Conservation (phyloP, 1,140 invertebrate genomes). For the Ceratitis capitata region DNA sequence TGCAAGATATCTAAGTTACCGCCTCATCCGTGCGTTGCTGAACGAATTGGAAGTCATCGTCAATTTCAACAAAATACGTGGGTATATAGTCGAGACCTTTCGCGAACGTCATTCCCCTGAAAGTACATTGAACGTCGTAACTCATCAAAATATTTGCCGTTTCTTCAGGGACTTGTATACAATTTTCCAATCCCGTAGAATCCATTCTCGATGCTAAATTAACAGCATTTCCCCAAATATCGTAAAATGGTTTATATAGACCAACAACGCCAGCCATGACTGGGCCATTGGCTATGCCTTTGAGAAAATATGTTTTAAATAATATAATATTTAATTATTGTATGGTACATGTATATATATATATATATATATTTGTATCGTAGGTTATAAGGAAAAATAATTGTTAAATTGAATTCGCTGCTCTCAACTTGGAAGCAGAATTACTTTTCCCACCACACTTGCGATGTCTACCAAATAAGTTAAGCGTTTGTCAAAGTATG, state of each 20-base stretch:
- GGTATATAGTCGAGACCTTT: slow-evolving; percentile 80
- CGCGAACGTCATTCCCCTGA: slow-evolving; percentile 76
- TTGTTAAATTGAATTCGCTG: too few relatives aligned
- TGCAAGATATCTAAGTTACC: not conserved
- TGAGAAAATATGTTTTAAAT: slow-evolving; percentile 58
- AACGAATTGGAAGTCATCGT: slow-evolving; percentile 70
- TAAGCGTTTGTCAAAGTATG: not conserved
- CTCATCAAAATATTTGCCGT: slow-evolving; percentile 76
- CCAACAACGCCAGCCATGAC: slow-evolving; percentile 93
- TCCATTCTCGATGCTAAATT: slow-evolving; percentile 96
- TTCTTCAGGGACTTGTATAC: slow-evolving; percentile 82
- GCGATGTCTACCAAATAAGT: too few relatives aligned
- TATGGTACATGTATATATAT: slow-evolving; percentile 43
- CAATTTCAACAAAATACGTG: slow-evolving; percentile 78
- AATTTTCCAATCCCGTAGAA: slow-evolving; percentile 79
- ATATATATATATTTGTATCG: not conserved
- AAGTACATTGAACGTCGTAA: slow-evolving; percentile 75
- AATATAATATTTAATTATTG: too few relatives aligned
- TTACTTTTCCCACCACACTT: too few relatives aligned
- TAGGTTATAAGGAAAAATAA: not conserved
- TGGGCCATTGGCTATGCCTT: slow-evolving; percentile 81
- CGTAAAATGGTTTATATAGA: slow-evolving; percentile 80
- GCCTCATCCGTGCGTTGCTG: not conserved
- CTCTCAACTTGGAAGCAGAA: too few relatives aligned
- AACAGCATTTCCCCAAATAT: slow-evolving; percentile 94